Evolutionary conservation across 2,113 vertebrate genomes (phyloP), one percentile per base, ranked within the genome.

Genomic region (Malurus cyaneus): DNA sequence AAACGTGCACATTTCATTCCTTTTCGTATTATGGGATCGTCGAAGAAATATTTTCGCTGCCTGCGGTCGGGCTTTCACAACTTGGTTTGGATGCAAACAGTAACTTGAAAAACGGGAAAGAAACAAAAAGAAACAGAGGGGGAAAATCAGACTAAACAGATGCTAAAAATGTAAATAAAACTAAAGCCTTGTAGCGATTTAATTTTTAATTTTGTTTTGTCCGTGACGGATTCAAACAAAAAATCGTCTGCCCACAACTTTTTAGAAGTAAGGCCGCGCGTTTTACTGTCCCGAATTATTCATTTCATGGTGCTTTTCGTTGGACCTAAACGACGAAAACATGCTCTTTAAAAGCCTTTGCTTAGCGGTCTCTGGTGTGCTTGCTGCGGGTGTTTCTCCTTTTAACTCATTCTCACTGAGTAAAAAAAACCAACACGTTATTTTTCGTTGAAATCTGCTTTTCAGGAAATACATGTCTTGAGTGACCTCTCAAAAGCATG

Each of bases 141-240:
- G 2, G 0, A 1, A 1, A 36, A 46, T 6, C 32, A 44, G 19
- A 21, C 21, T 50, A 49, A 70, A 47, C 6, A 2, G 17, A 28
- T 64, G 65, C n/a, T 65, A 79, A 66, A 94, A 70, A 89, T 56
- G 65, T 87, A 82, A 96, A 91, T 89, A 92, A 71, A 77, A 65
- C 12, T 72, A 61, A 61, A 89, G 34, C 29, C 84, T 64, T 28
- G 24, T n/a, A 6, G 39, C 0, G 29, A 34, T 66, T 73, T 56
- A 64, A 23, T 42, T 87, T 89, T 29, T 16, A 54, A 62, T 17
- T 70, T 70, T 89, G 31, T 64, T 87, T 86, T 69, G 23, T 11
- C 78, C 6, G 24, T 39, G 56, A 14, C 46, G 57, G 41, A 53
- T 78, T 88, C 5, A 78, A 88, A 78, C 26, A 72, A 82, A 87